Percentiles rank a stretch among this genome's conserved stretches.
phyloP scores from a whole-genome alignment of 2,113 vertebrate genomes.

The Martes martes region DNA sequence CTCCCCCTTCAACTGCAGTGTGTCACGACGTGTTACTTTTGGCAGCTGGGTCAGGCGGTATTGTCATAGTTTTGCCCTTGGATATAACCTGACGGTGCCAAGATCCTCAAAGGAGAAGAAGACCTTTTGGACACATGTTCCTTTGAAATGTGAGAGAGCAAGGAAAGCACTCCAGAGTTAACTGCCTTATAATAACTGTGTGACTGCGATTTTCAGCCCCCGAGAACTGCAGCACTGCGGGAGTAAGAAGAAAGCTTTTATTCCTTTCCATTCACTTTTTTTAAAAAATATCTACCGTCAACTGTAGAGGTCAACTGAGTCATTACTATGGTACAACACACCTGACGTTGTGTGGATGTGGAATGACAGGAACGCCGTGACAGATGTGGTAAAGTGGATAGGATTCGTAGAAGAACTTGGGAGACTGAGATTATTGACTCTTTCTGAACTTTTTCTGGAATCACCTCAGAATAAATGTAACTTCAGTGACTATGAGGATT shows the following conservation, averaged over 20 bases:
- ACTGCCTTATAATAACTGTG: constrained; percentile 1
- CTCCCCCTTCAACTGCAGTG: constrained; percentile 37
- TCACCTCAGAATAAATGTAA: neutral
- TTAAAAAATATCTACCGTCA: neutral
- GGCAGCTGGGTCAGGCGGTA: neutral
- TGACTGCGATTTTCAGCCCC: neutral
- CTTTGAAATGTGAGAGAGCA: constrained; percentile 46
- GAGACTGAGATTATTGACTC: neutral
- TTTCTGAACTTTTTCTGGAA: neutral
- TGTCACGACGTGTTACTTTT: neutral
- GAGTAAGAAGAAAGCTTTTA: neutral
- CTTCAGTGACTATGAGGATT: neutral
- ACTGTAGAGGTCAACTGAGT: neutral
- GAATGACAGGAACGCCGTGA: neutral
- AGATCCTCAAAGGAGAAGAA: constrained; percentile 1
- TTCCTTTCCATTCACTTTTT: neutral
- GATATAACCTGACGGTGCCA: neutral
- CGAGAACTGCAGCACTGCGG: neutral
- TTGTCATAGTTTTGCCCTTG: constrained; percentile 45
- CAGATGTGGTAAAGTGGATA: neutral
- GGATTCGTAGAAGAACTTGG: neutral
- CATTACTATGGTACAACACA: neutral
- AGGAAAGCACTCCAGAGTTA: neutral
- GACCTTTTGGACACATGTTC: neutral
- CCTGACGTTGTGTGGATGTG: neutral